A percentile compares a stretch with the other conserved stretches of the same genome.
Evolutionary conservation across 2,113 vertebrate species (phyloP).

Genomic region (Leucopsar rothschildi): DNA sequence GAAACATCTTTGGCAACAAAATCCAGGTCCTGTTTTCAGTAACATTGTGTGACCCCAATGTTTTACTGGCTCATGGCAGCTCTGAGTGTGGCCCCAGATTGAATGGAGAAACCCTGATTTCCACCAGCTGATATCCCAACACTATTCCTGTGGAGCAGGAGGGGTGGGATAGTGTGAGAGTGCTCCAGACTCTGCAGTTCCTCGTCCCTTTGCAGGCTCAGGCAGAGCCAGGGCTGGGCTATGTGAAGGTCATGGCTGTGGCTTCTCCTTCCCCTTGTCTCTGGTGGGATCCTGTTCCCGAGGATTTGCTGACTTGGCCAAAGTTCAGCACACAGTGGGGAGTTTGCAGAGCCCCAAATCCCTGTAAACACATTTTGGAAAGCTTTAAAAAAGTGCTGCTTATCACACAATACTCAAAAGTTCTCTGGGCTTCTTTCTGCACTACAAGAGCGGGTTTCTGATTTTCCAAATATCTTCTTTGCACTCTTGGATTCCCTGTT

Average conservation of each 20-base stretch:
- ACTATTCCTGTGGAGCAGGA: neutral
- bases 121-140: neutral
- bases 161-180: neutral
- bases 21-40: neutral
- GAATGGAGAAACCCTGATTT: neutral
- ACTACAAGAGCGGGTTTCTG: neutral
- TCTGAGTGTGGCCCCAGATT: neutral
- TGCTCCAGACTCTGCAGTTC: neutral
- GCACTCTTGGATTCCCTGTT: neutral
- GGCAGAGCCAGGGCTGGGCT: neutral
- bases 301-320: neutral
- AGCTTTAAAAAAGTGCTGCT: neutral
- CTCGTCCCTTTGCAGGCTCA: neutral
- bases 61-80: neutral
- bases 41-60: accelerated
- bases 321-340: neutral
- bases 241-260: neutral
- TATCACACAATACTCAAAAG: neutral
- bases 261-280: neutral
- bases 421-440: neutral
- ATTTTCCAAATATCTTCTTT: neutral
- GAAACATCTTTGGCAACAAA: neutral
- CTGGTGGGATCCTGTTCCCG: neutral
- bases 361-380: neutral
- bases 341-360: neutral